A percentile compares a stretch with the other conserved stretches of the same genome.
These are phyloP conservation scores for Oscheius sp. DNA, from an alignment of 2,888 invertebrate genomes.

Conservation along the genomic window DNA sequence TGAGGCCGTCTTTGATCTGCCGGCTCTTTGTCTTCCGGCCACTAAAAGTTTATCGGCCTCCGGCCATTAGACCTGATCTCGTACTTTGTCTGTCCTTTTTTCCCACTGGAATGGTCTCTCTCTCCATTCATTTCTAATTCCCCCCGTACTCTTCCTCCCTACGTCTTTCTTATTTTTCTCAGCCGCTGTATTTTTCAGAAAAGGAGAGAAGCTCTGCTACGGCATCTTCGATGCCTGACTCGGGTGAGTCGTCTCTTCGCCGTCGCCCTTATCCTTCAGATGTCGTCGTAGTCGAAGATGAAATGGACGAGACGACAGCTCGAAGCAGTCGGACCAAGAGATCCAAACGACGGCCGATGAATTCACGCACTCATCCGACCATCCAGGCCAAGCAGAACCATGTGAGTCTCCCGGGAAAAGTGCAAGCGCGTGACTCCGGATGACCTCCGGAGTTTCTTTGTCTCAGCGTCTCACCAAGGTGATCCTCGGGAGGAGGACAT, in stretches of 20 bases:
- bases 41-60: neutral
- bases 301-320: neutral
- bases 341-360: slow-evolving; percentile 45
- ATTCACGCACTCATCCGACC: slow-evolving; percentile 58
- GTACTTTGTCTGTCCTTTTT: neutral
- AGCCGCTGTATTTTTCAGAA: neutral
- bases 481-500: neutral
- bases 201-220: too few relatives aligned
- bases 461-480: neutral
- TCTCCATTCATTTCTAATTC: neutral
- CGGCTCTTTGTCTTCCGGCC: neutral
- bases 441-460: slow-evolving; percentile 26
- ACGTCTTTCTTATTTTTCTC: neutral
- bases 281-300: slow-evolving; percentile 16
- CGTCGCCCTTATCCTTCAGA: neutral
- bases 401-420: slow-evolving; percentile 37
- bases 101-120: neutral
- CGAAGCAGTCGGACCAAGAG: slow-evolving; percentile 15
- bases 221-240: slow-evolving; percentile 7
- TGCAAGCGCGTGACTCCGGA: neutral
- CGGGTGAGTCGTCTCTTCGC: neutral
- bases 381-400: slow-evolving; percentile 70
- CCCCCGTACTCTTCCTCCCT: neutral
- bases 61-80: neutral
- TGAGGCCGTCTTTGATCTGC: slow-evolving; percentile 1